Evolutionary conservation across 2,888 invertebrate genomes (phyloP).

Genomic region (Thecocarcelia acutangulata): DNA sequence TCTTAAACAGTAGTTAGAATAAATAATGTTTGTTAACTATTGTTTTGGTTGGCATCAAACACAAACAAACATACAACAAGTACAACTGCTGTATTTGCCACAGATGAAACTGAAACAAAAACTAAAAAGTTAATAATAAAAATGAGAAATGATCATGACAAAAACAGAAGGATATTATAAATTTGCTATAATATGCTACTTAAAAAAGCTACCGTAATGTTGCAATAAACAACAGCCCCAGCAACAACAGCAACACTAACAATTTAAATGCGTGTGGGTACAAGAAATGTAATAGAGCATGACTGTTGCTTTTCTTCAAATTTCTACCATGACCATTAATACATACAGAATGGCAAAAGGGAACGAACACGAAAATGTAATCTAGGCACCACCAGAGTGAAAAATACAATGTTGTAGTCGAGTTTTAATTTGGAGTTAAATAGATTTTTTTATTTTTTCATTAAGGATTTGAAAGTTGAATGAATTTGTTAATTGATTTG

Average conservation of each 20-base stretch:
- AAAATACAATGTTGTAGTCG: constrained; percentile 25
- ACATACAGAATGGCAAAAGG: constrained; percentile 4
- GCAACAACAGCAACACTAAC: constrained; percentile 14
- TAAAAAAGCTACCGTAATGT: constrained; percentile 61
- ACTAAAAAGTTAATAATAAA: constrained; percentile 21
- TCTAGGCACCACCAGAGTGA: not conserved
- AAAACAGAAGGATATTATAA: constrained; percentile 70
- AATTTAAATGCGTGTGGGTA: constrained; percentile 62
- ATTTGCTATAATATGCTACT: constrained; percentile 69
- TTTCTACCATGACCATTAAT: constrained; percentile 42
- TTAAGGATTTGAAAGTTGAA: too few species aligned
- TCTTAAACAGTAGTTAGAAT: constrained; percentile 67
- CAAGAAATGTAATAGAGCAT: constrained; percentile 54
- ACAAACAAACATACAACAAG: constrained; percentile 45
- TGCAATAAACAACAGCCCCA: constrained; percentile 32
- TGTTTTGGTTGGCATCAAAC: constrained; percentile 63
- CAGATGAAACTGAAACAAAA: constrained; percentile 9
- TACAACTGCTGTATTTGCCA: constrained; percentile 32
- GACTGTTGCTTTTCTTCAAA: constrained; percentile 15
- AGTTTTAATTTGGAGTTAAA: constrained; percentile 10
- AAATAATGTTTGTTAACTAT: constrained; percentile 68
- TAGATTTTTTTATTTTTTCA: not conserved
- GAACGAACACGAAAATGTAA: not conserved
- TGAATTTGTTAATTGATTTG: too few species aligned
- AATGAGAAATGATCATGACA: constrained; percentile 70